Base-by-base conservation (phyloP, 2,797 vertebrate species). In the Megalops cyprinoides region DNA sequence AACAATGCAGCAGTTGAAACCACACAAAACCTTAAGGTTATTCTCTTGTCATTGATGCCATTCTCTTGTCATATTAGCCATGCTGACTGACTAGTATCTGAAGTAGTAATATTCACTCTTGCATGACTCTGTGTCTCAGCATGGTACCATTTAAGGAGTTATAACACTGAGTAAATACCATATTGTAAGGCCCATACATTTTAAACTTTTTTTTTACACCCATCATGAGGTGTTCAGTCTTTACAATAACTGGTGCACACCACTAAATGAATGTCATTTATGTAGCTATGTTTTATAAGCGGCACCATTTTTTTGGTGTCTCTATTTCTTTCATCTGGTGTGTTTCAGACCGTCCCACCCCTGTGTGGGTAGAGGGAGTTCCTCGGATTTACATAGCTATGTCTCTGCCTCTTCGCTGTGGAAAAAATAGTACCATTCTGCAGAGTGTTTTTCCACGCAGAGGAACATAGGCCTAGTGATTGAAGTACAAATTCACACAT, bases 341-440 rank as follows among this genome's bases (percentile, higher is more conserved):
- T 31, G 25, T 75, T 31, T 51, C 3, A 10, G 49, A 20, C 25
- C 12, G 14, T 48, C 31, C 49, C 48, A 15, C 15, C 3, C n/a
- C 28, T 55, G 74, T 55, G 74, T 76, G 18, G 74, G 51, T 48
- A 18, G 49, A 23, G 31, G 74, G 74, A 76, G 51, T 76, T 76
- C 74, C 74, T 76, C 18, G 7, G 14, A 23, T 76, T 39, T 3
- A 5, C 31, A 4, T 37, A 39, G 7, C 12, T 23, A 48, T 28
- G 74, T 25, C 25, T 51, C 46, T 67, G 39, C 39, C 34, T 28
- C 60, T 53, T 34, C 9, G 28, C 1, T n/a, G 4, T n/a, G 31
- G 23, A 42, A 60, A 25, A 7, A 12, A 48, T 4, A 48, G 48
- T 5, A 34, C 31, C 31, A 3, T 3, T 5, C 5, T 37, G 6